Base-by-base conservation (phyloP, 1,140 invertebrate genomes). In the Drosophila tsacasi region DNA sequence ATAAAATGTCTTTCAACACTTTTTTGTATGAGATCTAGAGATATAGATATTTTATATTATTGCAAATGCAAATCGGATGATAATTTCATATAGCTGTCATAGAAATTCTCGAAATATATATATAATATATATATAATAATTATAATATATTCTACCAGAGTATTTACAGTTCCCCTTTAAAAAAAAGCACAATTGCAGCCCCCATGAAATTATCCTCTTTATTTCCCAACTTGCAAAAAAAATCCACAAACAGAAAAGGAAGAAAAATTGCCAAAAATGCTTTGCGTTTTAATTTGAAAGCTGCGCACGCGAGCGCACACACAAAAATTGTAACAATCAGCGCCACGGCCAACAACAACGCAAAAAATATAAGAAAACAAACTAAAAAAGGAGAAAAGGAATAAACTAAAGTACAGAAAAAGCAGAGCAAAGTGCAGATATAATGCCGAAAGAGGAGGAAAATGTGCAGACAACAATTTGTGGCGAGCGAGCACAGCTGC, bases 271-370 rank as follows among this genome's bases (percentile, higher is more conserved):
- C 50, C 35, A 39, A 69, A 78, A 78, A 79, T 79, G 58, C 44
- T 78, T 69, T 78, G 74, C 40, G 62, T 73, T 84, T 81, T 74
- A 84, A 84, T 74, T 85, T 83, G 58, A 67, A 49, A 74, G 55
- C 52, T 58, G 55, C 50, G 73, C 77, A 60, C 54, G 71, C 42
- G 44, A 69, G 83, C 50, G 60, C 81, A 75, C 75, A 79, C 50
- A 77, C 77, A 89, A 89, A 84, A 89, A 90, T 87, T 87, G 84
- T 87, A 87, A 87, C 84, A 87, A 87, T 87, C 84, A 87, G 84
- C 84, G 79, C 76, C 78, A 65, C 32, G 50, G 17, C 49, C 17
- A 19, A 17, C 1, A 65, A 32, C 3, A 50, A 49, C 66, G 46
- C 27, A 63, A 3, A 64, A 58, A 19, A 44, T 37, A 25, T n/a